Base-by-base conservation (phyloP, 2,113 vertebrate species). In the Esox niger region DNA sequence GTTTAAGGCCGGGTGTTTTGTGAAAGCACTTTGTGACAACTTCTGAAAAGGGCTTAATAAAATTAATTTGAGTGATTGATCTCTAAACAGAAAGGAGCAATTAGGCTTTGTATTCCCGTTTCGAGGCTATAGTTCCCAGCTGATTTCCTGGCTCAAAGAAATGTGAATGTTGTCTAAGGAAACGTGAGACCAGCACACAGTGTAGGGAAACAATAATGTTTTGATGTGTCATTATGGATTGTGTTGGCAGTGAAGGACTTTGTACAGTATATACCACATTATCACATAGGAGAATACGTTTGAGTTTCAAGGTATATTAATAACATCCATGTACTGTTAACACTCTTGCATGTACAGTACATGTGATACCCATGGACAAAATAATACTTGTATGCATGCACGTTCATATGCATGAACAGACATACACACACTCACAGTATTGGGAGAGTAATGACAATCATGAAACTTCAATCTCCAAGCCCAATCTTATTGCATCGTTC, bases 161-260 rank as follows among this genome's bases (percentile, higher is more conserved):
- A 15, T 58, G 56, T 23, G 21, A 43, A 63, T 21, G 61, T 13
- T 5, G 13, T 15, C n/a, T 21, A n/a, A 21, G n/a, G 7, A 52
- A 15, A n/a, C 7, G 47, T n/a, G n/a, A 52, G 47, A n/a, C n/a
- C n/a, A 21, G n/a, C 47, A 7, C 47, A 23, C 5, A 52, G 47
- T n/a, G 47, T 21, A 27, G 35, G 25, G 13, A 25, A 63, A 63
- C 11, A 1, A 29, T 63, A 17, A 63, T 43, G 33, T 55, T 52
- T 32, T n/a, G 64, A 54, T 66, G 27, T 66, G 33, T 32, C 11
- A 49, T 26, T 31, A 26, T 52, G 35, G 35, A 66, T 66, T 66
- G 27, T 54, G 15, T 46, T 66, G 64, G 43, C 43, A 66, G 46
- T 2, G 25, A 64, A 47, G 17, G 17, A 11, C 17, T 29, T 20